Conservation (phyloP, 2,797 vertebrate genomes). For the Squalus acanthias region DNA sequence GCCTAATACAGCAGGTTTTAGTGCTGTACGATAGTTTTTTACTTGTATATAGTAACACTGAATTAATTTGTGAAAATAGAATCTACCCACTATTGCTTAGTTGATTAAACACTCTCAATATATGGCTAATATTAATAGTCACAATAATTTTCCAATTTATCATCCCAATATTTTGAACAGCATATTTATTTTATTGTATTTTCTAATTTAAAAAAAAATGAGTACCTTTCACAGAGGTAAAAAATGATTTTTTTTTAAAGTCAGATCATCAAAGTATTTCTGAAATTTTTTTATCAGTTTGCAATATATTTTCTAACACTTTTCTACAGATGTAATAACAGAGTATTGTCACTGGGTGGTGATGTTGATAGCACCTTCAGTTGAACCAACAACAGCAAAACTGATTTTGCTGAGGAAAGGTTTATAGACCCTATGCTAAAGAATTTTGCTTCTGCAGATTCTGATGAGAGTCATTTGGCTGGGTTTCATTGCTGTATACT, state of each 20-base stretch:
- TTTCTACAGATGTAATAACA: not conserved
- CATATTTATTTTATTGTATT: not conserved
- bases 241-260: not conserved
- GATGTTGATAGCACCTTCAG: not conserved
- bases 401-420: slow-evolving; percentile 28
- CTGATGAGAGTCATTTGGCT: slow-evolving; percentile 53
- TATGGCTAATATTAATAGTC: not conserved
- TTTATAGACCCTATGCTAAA: not conserved
- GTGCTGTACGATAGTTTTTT: not conserved
- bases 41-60: not conserved
- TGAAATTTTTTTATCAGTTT: not conserved
- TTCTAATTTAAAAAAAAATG: not conserved
- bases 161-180: not conserved
- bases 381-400: slow-evolving; percentile 10
- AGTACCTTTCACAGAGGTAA: not conserved
- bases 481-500: slow-evolving; percentile 55
- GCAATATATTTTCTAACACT: not conserved
- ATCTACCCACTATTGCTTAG: not conserved
- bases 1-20: not conserved
- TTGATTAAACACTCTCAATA: not conserved
- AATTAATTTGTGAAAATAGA: not conserved
- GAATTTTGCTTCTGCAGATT: slow-evolving; percentile 49
- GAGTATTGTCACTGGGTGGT: slow-evolving; percentile 34
- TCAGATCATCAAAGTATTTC: not conserved
- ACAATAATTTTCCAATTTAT: not conserved